These are phyloP conservation scores for Noctuana brunneofusca DNA, from an alignment of 2,888 invertebrate species.

Conservation along the genomic window DNA sequence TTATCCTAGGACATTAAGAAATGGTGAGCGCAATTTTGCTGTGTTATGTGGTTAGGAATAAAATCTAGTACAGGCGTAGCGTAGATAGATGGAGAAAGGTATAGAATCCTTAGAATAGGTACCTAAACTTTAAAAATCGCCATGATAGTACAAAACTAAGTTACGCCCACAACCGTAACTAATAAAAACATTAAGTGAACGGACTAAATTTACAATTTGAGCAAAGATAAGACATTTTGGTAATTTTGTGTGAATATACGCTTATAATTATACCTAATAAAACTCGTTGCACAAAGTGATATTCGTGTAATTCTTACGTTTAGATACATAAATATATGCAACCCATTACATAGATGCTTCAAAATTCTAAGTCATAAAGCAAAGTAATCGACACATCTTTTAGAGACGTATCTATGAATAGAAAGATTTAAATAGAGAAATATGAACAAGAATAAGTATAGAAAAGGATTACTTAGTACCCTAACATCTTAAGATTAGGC, in stretches of 20 bases:
- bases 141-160: not conserved
- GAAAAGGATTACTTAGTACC: no score
- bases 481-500: no score
- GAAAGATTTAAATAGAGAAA: no score
- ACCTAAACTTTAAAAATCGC: not conserved
- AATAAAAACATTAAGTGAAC: slow-evolving; percentile 54
- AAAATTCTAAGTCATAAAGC: no score
- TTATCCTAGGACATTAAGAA: slow-evolving; percentile 37
- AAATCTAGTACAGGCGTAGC: slow-evolving; percentile 12
- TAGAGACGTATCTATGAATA: no score
- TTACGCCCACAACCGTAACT: slow-evolving; percentile 33
- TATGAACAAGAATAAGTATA: no score
- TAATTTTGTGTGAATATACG: not conserved
- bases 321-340: not conserved
- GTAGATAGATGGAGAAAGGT: not conserved
- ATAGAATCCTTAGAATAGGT: not conserved
- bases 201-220: slow-evolving; percentile 63
- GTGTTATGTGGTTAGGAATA: not conserved
- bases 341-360: not conserved
- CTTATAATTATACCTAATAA: not conserved
- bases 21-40: slow-evolving; percentile 23
- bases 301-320: not conserved
- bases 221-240: slow-evolving; percentile 46
- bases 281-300: slow-evolving; percentile 17
- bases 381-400: no score